Evolutionary conservation across 2,888 invertebrate genomes (phyloP).

Genomic region (Pheosia tremula): DNA sequence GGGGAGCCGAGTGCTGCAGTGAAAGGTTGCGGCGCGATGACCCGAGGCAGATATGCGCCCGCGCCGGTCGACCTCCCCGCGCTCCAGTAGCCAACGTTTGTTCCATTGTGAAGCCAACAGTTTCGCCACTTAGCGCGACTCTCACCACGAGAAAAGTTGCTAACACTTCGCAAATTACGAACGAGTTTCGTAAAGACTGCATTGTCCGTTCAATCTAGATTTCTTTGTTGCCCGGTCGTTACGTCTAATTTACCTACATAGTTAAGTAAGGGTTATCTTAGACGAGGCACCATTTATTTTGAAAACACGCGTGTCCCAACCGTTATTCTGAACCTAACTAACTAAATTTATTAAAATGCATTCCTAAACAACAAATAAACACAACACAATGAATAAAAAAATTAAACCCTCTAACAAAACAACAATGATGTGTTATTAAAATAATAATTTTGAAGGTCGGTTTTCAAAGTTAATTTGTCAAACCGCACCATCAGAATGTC

Average conservation of each 20-base stretch:
- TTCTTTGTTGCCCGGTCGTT: slow-evolving; percentile 57
- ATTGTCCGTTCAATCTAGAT: slow-evolving; percentile 80
- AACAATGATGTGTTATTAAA: background rate
- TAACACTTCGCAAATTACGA: slow-evolving; percentile 70
- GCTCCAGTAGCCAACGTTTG: slow-evolving; percentile 50
- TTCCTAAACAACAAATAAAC: background rate
- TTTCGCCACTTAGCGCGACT: slow-evolving; percentile 79
- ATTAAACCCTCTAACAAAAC: no score
- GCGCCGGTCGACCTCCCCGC: slow-evolving; percentile 27
- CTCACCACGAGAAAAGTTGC: slow-evolving; percentile 73
- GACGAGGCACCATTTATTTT: slow-evolving; percentile 45
- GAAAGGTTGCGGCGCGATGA: slow-evolving; percentile 74
- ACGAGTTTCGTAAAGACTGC: slow-evolving; percentile 73
- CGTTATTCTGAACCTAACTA: background rate
- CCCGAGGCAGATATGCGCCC: slow-evolving; percentile 56
- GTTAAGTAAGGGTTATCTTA: slow-evolving; percentile 52
- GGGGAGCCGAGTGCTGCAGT: slow-evolving; percentile 37
- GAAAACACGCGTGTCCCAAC: slow-evolving; percentile 18
- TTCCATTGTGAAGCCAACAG: slow-evolving; percentile 62
- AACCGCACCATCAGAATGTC: slow-evolving; percentile 1
- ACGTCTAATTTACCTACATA: slow-evolving; percentile 49
- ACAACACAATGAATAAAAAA: no score
- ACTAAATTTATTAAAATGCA: background rate
- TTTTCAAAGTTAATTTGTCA: background rate
- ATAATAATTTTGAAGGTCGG: background rate